Percentiles rank a stretch among this genome's conserved stretches.
These are phyloP conservation scores for Agrochola lychnidis DNA, from an alignment of 2,888 invertebrate species.

Conservation along the genomic window DNA sequence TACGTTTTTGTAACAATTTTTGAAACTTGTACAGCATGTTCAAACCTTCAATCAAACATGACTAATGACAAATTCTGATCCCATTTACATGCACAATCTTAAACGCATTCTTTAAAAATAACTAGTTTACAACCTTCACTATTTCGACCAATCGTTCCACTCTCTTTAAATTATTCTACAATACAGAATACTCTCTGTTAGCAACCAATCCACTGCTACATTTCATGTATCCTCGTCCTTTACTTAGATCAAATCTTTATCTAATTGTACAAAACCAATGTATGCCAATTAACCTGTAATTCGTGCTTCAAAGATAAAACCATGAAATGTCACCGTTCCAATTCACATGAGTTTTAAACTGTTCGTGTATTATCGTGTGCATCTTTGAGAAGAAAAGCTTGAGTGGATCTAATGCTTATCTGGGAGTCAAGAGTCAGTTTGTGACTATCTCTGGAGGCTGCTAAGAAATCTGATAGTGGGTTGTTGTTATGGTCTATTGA, in stretches of 20 bases:
- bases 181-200: background rate
- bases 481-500: background rate
- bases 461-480: constrained; percentile 13
- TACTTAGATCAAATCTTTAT: constrained; percentile 43
- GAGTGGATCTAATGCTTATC: constrained; percentile 41
- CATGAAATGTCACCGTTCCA: constrained; percentile 60
- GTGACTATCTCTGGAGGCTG: constrained; percentile 19
- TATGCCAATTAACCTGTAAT: constrained; percentile 60
- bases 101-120: background rate
- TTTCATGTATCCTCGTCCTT: constrained; percentile 18
- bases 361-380: constrained; percentile 48
- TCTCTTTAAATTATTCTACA: background rate
- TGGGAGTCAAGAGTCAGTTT: constrained; percentile 47
- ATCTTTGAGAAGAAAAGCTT: constrained; percentile 50
- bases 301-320: constrained; percentile 53
- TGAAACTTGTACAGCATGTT: too few species aligned
- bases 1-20: background rate
- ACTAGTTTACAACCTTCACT: background rate
- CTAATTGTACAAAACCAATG: constrained; percentile 58
- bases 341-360: constrained; percentile 58
- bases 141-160: background rate
- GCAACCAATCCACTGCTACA: background rate
- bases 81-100: background rate
- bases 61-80: background rate
- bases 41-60: background rate